Base-by-base conservation (phyloP, 2,797 vertebrate genomes). In the Hipposideros larvatus region DNA sequence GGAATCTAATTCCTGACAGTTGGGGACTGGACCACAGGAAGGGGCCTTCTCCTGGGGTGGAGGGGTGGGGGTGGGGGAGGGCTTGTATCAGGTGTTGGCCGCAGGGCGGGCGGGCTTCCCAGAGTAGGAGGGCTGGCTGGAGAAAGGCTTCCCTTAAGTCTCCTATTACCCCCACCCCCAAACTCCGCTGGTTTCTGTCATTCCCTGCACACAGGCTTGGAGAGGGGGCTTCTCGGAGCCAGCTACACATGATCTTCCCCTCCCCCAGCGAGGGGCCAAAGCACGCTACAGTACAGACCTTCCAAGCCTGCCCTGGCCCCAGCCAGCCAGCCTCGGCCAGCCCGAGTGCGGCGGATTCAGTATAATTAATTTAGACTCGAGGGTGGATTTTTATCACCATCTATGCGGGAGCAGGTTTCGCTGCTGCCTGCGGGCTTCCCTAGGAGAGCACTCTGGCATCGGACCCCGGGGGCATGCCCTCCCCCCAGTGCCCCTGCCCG, bases 291-390 rank as follows among this genome's bases (percentile, higher is more conserved):
- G 28, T 63, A 43, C 43, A 61, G 91, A 68, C 85, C 55, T 15
- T 77, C 41, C 63, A 75, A 82, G 91, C 15, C 21, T 1, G 43
- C 78, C 1, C 5, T 73, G 18, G 43, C 65, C 70, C 51, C 0
- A 37, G 78, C 63, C 53, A 78, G 53, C 75, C 51, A 55, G 11
- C 48, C 51, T 77, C n/a, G 11, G 19, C 74, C 74, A 34, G 61
- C 74, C 74, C 7, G 75, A 93, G 70, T 31, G 43, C 46, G 1
- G 92, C 6, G 31, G 74, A 68, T 91, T 78, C 75, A 43, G 74
- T 84, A 34, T 94, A 96, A 97, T 96, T 94, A 96, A 97, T 94
- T 96, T 95, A 90, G 96, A 94, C 97, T 93, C 57, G 6, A 43
- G 86, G 63, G 75, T 66, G 89, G 79, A 82, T 96, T 97, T 55